Conservation (phyloP, 2,888 invertebrate genomes). For the Drosophila suboccidentalis region DNA sequence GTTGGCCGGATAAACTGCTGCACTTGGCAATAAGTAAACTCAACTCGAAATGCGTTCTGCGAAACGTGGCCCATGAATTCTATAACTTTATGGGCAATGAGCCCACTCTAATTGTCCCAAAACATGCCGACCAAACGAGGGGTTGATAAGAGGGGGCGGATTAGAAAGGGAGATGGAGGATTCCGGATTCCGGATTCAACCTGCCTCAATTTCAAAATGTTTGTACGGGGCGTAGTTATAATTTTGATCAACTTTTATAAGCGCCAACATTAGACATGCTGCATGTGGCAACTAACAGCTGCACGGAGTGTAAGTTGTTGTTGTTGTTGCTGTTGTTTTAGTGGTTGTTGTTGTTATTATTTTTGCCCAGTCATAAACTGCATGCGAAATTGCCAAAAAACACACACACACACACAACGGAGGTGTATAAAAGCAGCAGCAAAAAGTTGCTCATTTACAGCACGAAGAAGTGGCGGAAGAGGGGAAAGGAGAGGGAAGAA, state of each 20-base stretch:
- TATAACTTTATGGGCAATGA: constrained; percentile 78
- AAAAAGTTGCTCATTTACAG: constrained; percentile 76
- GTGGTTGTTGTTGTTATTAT: constrained; percentile 40
- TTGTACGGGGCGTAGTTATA: constrained; percentile 66
- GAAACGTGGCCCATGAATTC: constrained; percentile 75
- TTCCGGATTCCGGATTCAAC: constrained; percentile 9
- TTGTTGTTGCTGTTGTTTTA: constrained; percentile 19
- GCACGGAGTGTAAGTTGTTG: constrained; percentile 59
- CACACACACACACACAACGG: constrained; percentile 33
- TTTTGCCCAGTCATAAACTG: constrained; percentile 72
- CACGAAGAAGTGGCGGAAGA: constrained; percentile 18
- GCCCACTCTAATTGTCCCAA: constrained; percentile 70
- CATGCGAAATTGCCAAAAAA: constrained; percentile 76
- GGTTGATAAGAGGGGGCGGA: background rate
- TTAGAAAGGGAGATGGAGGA: background rate
- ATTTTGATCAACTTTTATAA: constrained; percentile 80
- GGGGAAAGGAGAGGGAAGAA: background rate
- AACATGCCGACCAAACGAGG: constrained; percentile 20
- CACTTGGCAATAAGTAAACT: constrained; percentile 72
- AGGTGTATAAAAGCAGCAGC: constrained; percentile 40
- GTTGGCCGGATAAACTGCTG: constrained; percentile 59
- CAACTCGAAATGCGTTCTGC: constrained; percentile 59
- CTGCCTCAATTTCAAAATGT: constrained; percentile 61
- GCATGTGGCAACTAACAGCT: constrained; percentile 65
- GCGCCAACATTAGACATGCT: constrained; percentile 33